Percentiles rank a stretch among this genome's conserved stretches.
phyloP scores from a whole-genome alignment of 2,888 invertebrate genomes.

The Tholera decimalis region DNA sequence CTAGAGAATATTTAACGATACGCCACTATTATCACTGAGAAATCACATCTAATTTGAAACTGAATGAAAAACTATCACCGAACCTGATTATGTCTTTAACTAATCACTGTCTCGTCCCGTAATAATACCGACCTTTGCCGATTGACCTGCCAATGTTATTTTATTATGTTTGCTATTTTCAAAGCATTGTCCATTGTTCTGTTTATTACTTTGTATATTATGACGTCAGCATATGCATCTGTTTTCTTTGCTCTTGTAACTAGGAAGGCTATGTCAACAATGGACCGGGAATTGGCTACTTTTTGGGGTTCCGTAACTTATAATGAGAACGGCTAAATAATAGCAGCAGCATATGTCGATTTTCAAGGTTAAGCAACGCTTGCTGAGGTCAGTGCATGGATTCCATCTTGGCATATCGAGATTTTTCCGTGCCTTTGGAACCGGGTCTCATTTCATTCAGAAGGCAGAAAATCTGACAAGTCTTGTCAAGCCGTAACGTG shows the following conservation, averaged over 20 bases:
- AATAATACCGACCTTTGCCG: constrained; percentile 16
- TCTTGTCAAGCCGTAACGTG: too few relatives aligned
- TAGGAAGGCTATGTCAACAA: constrained; percentile 10
- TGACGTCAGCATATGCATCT: constrained; percentile 46
- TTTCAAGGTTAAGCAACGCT: too few relatives aligned
- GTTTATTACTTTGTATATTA: constrained; percentile 42
- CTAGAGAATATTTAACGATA: not conserved
- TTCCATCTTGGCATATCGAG: too few relatives aligned
- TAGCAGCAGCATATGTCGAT: too few relatives aligned
- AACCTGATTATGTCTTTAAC: not conserved
- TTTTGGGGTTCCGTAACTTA: not conserved
- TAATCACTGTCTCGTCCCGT: constrained; percentile 1
- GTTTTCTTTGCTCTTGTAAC: constrained; percentile 27
- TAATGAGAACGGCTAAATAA: too few relatives aligned
- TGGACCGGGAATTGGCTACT: not conserved
- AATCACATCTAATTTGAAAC: too few relatives aligned
- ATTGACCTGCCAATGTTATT: constrained; percentile 23
- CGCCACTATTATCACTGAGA: constrained; percentile 7
- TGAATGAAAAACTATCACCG: too few relatives aligned
- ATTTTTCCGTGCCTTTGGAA: too few relatives aligned
- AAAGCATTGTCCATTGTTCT: constrained; percentile 48
- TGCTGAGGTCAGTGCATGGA: too few relatives aligned
- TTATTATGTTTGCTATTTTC: constrained; percentile 36
- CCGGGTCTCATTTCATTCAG: too few relatives aligned
- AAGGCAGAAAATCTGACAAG: too few relatives aligned